Base-by-base conservation (phyloP, 2,888 invertebrate species). In the Morpho deidamia region DNA sequence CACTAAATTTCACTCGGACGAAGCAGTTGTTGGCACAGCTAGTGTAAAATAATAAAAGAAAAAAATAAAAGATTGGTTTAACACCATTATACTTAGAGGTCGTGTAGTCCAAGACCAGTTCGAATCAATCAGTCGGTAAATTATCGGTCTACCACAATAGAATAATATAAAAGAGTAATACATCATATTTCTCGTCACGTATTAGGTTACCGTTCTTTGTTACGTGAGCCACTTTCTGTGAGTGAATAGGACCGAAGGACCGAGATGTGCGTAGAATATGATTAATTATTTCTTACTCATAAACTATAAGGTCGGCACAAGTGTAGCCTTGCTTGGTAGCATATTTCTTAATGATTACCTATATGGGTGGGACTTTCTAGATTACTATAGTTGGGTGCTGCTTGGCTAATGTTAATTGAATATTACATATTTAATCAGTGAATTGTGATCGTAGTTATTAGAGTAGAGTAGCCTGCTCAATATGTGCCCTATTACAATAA, bases 171-270 rank as follows among this genome's bases (percentile, higher is more conserved):
- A 23, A 70, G 70, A 75, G 72, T 77, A 74, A 78, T 76, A 74
- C 78, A 82, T 86, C 80, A 85, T 78, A 81, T 82, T 87, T 87
- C 87, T 77, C 65, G 77, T 86, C 88, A 89, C 88, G 88, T 89
- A 81, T 78, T 74, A 71, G 78, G 82, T 84, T 84, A 86, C 88
- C 82, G 86, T 83, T 84, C 81, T 78, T 85, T 83, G 83, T 86
- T 83, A 85, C 86, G 88, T 83, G 88, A 78, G 80, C 84, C 79
- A 88, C 88, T 87, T 88, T 86, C 84, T 76, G 85, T 73, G 76
- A 80, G 79, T 81, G 82, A 81, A 84, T 78, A 79, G 82, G 76
- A 72, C 71, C 75, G 72, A 74, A 78, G 78, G 76, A 80, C 73
- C 64, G 65, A 62, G 69, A 71, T 88, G 87, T 81, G 88, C 74